Evolutionary conservation across 2,113 vertebrate species (phyloP).

Genomic region (Misgurnus anguillicaudatus): DNA sequence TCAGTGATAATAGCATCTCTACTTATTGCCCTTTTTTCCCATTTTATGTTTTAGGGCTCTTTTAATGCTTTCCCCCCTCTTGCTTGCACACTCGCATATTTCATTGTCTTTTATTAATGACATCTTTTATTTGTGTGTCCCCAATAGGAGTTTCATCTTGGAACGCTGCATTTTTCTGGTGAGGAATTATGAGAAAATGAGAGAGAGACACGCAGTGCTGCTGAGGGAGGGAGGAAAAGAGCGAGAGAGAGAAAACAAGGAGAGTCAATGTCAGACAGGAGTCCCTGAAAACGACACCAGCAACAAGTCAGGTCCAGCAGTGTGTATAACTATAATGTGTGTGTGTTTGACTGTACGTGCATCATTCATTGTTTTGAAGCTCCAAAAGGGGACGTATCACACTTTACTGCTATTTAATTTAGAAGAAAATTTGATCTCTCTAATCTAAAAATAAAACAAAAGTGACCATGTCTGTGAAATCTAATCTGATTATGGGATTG

Average conservation of each 20-base stretch:
- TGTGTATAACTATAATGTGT: constrained; percentile 33
- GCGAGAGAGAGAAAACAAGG: constrained; percentile 63
- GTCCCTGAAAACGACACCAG: constrained; percentile 90
- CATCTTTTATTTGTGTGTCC: neutral
- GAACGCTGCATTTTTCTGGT: constrained; percentile 91
- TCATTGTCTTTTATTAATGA: constrained; percentile 14
- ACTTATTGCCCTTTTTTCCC: neutral
- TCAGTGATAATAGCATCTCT: neutral
- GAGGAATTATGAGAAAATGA: constrained; percentile 91
- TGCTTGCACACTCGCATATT: constrained; percentile 64
- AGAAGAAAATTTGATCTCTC: too few species aligned
- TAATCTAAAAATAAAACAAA: too few species aligned
- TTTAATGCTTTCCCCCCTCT: constrained; percentile 66
- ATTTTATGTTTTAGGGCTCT: neutral
- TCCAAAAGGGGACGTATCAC: neutral
- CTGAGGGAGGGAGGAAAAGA: constrained; percentile 78
- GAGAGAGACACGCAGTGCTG: constrained; percentile 87
- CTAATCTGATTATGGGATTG: too few species aligned
- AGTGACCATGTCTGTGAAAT: too few species aligned
- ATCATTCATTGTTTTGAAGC: neutral
- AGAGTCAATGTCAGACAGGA: constrained; percentile 85
- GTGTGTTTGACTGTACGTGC: constrained; percentile 17
- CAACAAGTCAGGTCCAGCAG: constrained; percentile 91
- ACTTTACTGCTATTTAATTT: too few species aligned
- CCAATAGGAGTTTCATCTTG: constrained; percentile 87